Base-by-base conservation (phyloP, 1,140 invertebrate species). In the Drosophila neocordata region DNA sequence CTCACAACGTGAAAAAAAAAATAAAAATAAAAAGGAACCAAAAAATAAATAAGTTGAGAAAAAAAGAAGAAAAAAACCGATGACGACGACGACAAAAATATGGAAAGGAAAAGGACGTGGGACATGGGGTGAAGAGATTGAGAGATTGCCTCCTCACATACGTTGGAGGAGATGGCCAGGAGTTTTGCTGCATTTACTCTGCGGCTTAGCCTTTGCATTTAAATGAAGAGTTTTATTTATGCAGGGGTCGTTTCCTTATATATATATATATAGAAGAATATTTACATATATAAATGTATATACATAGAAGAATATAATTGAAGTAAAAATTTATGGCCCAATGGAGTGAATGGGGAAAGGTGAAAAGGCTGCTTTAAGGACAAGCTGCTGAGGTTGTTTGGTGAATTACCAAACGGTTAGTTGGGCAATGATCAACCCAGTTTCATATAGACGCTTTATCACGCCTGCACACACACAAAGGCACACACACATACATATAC, bases 171-270 rank as follows among this genome's bases (percentile, higher is more conserved):
- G 53, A 68, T 66, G 73, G 37, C 69, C 69, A 56, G 76, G 64
- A 64, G 62, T 73, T 67, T 76, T 61, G 69, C 79, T 71, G 61
- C 74, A 62, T 69, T 77, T 55, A 78, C 58, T 62, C 61, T 57
- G 38, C 61, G 70, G 73, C 73, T 76, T 63, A 76, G 69, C 64
- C 69, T 62, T 73, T 77, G 78, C 79, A 82, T 82, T 70, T 77
- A 72, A 83, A 78, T 72, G 61, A 80, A 77, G 35, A 61, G 77
- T 56, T 85, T 74, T 69, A 77, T 80, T 80, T 77, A 80, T 82
- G 78, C 58, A 72, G 53, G 27, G 35, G 15, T 15, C 15, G 22
- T 31, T 55, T 24, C 51, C 24, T 41, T 15, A 6, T 37, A 37
- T 38, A 38, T 38, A 38, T 20, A 13, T 11, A 20, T 38, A 38